These are phyloP conservation scores for Pristiophorus japonicus DNA, from an alignment of 2,113 vertebrate species.

Conservation along the genomic window DNA sequence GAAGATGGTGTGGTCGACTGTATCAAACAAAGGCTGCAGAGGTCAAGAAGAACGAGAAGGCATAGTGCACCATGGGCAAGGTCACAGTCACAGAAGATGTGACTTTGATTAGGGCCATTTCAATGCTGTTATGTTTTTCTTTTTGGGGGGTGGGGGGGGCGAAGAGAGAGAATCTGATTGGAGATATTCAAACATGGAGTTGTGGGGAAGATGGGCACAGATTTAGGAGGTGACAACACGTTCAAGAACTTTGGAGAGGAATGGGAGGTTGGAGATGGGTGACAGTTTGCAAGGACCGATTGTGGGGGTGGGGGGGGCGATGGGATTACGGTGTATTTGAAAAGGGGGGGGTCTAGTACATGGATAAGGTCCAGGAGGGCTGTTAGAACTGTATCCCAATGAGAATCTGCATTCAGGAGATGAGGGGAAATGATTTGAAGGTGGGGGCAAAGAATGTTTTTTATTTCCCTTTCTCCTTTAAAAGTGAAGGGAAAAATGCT, in stretches of 20 bases:
- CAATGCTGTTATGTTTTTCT: no score
- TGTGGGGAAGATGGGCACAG: neutral
- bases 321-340: neutral
- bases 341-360: neutral
- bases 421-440: neutral
- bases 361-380: neutral
- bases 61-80: no score
- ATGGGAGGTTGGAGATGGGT: neutral
- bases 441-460: neutral
- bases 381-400: neutral
- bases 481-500: neutral
- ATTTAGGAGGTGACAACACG: neutral
- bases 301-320: neutral
- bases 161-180: neutral
- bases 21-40: no score
- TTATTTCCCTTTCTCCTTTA: neutral
- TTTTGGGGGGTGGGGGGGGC: no score
- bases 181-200: neutral
- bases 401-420: neutral
- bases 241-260: neutral
- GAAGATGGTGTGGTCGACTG: no score
- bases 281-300: neutral
- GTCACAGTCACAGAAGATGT: no score
- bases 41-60: no score
- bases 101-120: no score